Conservation (phyloP, 2,888 invertebrate genomes). For the Cylindroiulus punctatus region DNA sequence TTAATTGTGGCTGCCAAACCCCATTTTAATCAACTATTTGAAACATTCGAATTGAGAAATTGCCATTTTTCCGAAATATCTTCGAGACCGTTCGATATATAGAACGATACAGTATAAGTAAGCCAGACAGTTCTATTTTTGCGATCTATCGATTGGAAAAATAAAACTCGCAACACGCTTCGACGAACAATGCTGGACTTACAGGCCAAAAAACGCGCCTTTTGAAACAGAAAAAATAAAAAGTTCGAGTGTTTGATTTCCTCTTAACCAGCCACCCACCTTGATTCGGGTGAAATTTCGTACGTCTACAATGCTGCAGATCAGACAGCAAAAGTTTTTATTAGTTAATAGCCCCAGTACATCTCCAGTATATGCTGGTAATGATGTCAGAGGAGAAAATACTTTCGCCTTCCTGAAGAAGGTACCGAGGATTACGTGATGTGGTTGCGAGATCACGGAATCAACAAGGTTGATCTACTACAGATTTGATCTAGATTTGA, state of each 20-base stretch:
- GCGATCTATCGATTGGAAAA: conserved; percentile 24
- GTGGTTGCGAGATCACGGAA: background rate
- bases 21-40: background rate
- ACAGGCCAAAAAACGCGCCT: background rate
- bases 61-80: background rate
- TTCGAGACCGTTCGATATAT: background rate
- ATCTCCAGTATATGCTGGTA: background rate
- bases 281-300: background rate
- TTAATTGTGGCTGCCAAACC: background rate
- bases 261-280: background rate
- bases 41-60: background rate
- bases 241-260: background rate
- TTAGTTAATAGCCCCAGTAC: background rate
- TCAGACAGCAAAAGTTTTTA: background rate
- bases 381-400: background rate
- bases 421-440: background rate
- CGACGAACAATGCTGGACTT: background rate
- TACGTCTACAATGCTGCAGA: background rate
- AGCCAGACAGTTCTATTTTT: conserved; percentile 12
- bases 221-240: background rate
- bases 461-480: background rate
- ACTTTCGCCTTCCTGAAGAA: background rate
- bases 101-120: background rate
- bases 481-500: background rate
- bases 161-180: background rate